These are phyloP conservation scores for Drosophila ercepeae DNA, from an alignment of 1,140 invertebrate species.

Conservation along the genomic window DNA sequence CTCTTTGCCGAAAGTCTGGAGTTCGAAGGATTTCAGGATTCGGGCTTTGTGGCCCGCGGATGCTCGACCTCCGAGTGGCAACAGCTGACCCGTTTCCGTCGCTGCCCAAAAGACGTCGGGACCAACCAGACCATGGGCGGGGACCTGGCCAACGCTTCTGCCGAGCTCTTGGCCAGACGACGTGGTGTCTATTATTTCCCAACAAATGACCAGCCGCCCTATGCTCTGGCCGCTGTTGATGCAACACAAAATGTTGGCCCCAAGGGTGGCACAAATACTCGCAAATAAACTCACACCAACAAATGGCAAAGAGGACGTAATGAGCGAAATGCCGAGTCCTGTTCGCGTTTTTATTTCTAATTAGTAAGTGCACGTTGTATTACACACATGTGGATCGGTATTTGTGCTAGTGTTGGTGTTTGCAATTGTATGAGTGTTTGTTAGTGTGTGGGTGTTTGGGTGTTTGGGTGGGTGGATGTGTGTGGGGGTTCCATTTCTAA, in stretches of 20 bases:
- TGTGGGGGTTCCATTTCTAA: slow-evolving; percentile 63
- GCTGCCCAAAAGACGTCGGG: slow-evolving; percentile 50
- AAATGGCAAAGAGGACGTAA: slow-evolving; percentile 48
- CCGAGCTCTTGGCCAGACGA: slow-evolving; percentile 53
- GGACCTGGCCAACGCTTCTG: slow-evolving; percentile 46
- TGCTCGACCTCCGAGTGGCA: slow-evolving; percentile 59
- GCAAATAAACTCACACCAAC: slow-evolving; percentile 32
- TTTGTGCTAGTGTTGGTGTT: not conserved
- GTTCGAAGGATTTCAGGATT: not conserved
- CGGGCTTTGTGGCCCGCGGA: slow-evolving; percentile 40
- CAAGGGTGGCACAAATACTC: slow-evolving; percentile 32
- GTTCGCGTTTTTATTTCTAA: slow-evolving; percentile 79
- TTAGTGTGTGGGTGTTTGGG: slow-evolving; percentile 28
- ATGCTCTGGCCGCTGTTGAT: slow-evolving; percentile 21
- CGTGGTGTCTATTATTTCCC: slow-evolving; percentile 83
- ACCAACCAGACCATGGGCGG: slow-evolving; percentile 58
- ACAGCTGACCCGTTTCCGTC: slow-evolving; percentile 57
- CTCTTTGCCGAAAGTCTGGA: slow-evolving; percentile 86
- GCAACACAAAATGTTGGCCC: slow-evolving; percentile 21
- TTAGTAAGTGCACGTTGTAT: slow-evolving; percentile 68
- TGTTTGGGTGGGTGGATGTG: slow-evolving; percentile 24
- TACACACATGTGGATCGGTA: slow-evolving; percentile 5
- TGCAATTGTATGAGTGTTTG: slow-evolving; percentile 1
- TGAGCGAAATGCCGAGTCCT: slow-evolving; percentile 69
- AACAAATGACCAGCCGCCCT: slow-evolving; percentile 83